Evolutionary conservation across 1,140 invertebrate species (phyloP).

Genomic region (Sminthurides bifidus): DNA sequence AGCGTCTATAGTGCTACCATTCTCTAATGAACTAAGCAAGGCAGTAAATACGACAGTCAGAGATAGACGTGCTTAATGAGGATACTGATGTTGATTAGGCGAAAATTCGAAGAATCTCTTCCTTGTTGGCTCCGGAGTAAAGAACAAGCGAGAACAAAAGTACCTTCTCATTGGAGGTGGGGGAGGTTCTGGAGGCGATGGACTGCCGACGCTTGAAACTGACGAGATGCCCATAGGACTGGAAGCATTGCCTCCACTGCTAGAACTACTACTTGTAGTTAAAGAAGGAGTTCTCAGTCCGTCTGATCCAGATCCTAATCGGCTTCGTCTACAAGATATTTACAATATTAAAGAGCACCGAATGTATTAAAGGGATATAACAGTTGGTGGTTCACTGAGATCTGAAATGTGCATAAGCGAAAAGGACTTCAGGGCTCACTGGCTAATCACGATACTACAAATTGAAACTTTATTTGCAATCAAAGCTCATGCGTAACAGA

Average conservation of each 20-base stretch:
- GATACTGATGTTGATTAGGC: slow-evolving; percentile 19
- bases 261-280: slow-evolving; percentile 24
- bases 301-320: slow-evolving; percentile 21
- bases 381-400: too few relatives aligned
- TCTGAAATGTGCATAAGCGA: too few relatives aligned
- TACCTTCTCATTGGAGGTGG: slow-evolving; percentile 30
- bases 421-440: too few relatives aligned
- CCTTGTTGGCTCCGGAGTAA: slow-evolving; percentile 31
- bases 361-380: too few relatives aligned
- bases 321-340: slow-evolving; percentile 15
- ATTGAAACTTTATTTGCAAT: too few relatives aligned
- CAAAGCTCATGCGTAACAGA: too few relatives aligned
- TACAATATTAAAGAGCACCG: too few relatives aligned
- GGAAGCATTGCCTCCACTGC: slow-evolving; percentile 16
- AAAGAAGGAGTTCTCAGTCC: slow-evolving; percentile 23
- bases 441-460: too few relatives aligned
- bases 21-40: not conserved
- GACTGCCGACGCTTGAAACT: slow-evolving; percentile 25
- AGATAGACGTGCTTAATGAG: not conserved
- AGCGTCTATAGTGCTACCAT: not conserved
- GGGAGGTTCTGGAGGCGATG: slow-evolving; percentile 23
- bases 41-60: not conserved
- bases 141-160: slow-evolving; percentile 28
- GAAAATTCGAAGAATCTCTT: slow-evolving; percentile 31
- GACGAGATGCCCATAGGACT: slow-evolving; percentile 27